A percentile compares a stretch with the other conserved stretches of the same genome.
These are phyloP conservation scores for Brachionus sp. DNA, from an alignment of 1,140 invertebrate genomes.

Conservation along the genomic window DNA sequence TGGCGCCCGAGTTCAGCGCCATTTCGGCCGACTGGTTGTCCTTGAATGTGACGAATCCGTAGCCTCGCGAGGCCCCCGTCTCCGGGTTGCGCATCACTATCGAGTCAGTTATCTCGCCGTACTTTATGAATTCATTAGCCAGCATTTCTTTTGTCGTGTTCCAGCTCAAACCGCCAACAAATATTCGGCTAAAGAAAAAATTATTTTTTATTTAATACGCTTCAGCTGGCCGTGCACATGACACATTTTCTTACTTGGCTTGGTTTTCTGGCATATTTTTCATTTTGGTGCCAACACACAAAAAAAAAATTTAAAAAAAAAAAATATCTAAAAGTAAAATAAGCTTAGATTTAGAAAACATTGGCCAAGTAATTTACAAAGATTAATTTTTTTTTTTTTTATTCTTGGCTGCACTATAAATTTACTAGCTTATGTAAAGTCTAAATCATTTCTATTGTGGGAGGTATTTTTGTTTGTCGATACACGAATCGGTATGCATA, in stretches of 20 bases:
- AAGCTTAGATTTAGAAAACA: background rate
- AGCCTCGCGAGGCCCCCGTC: conserved; percentile 86
- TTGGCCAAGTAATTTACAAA: background rate
- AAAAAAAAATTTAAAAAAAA: background rate
- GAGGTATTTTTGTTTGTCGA: background rate
- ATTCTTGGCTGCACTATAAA: background rate
- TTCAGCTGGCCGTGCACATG: background rate
- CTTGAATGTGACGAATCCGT: conserved; percentile 93
- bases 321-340: background rate
- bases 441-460: background rate
- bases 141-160: conserved; percentile 76
- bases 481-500: background rate
- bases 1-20: background rate
- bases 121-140: background rate
- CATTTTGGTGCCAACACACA: background rate
- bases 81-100: conserved; percentile 98
- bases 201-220: background rate
- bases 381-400: background rate
- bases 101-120: conserved; percentile 71
- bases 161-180: conserved; percentile 93
- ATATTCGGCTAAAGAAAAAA: conserved; percentile 70
- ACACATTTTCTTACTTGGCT: background rate
- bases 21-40: conserved; percentile 61
- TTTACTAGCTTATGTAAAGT: background rate
- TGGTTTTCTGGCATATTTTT: conserved; percentile 26